phyloP scores from a whole-genome alignment of 2,113 vertebrate species.

The Corapipo altera region DNA sequence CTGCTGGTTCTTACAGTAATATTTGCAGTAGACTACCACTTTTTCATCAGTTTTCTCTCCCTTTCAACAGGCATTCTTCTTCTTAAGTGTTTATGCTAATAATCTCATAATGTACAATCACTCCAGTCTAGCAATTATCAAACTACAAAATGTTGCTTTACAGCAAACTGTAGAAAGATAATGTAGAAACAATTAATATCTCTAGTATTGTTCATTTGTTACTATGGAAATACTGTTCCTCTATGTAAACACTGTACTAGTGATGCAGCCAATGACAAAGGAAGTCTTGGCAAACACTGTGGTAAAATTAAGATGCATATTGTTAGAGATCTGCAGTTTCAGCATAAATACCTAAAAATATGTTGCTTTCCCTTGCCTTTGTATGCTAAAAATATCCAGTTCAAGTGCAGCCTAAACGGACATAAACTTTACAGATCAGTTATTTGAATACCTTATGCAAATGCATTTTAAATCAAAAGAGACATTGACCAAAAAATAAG shows the following conservation, averaged over 20 bases:
- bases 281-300: conserved; percentile 38
- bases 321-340: conserved; percentile 2
- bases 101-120: conserved; percentile 67
- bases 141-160: conserved; percentile 70
- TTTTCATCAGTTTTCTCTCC: conserved; percentile 1
- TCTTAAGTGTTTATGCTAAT: conserved; percentile 76
- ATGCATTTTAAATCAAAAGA: not conserved
- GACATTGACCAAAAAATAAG: not conserved
- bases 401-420: not conserved
- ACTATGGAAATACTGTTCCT: conserved; percentile 73
- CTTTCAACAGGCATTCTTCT: conserved; percentile 62
- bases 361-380: not conserved
- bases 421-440: not conserved
- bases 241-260: conserved; percentile 63
- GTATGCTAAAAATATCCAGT: not conserved
- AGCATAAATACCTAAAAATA: not conserved
- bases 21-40: conserved; percentile 18
- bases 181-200: conserved; percentile 73
- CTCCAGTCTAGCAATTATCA: conserved; percentile 72
- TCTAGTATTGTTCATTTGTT: conserved; percentile 73
- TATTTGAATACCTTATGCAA: not conserved
- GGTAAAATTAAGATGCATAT: conserved; percentile 39
- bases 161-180: conserved; percentile 65
- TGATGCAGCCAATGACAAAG: conserved; percentile 57
- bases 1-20: not conserved